Percentiles rank a stretch among this genome's conserved stretches.
These are phyloP conservation scores for Halocynthia roretzi DNA, from an alignment of 23 tunicate genomes.

Conservation along the genomic window DNA sequence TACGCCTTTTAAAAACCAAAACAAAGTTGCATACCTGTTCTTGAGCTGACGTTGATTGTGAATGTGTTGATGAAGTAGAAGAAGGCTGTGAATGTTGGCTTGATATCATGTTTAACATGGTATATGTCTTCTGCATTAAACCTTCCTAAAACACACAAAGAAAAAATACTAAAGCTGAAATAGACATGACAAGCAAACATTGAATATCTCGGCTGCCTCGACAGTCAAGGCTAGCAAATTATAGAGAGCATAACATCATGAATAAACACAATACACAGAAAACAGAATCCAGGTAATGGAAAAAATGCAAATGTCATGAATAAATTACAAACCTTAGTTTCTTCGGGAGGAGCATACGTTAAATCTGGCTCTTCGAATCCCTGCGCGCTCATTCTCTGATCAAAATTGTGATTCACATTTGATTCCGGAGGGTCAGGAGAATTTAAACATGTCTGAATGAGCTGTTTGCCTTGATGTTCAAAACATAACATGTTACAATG, in stretches of 20 bases:
- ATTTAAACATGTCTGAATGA: slow-evolving; percentile 95
- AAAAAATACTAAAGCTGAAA: not conserved
- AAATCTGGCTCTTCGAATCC: slow-evolving; percentile 90
- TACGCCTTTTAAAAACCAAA: too few relatives aligned
- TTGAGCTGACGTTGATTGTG: not conserved
- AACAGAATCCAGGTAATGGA: too few relatives aligned
- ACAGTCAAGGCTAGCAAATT: not conserved
- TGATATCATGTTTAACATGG: slow-evolving; percentile 47
- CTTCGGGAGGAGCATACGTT: slow-evolving; percentile 67
- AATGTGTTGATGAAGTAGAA: slow-evolving; percentile 26
- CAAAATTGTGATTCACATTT: slow-evolving; percentile 21
- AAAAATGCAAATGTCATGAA: not conserved
- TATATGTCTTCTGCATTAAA: slow-evolving; percentile 56
- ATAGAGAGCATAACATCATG: too few relatives aligned
- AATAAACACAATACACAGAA: too few relatives aligned
- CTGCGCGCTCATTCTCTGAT: slow-evolving; percentile 95
- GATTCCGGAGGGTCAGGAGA: slow-evolving; percentile 71
- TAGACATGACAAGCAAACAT: not conserved
- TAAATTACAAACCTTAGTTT: slow-evolving; percentile 46
- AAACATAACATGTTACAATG: not conserved
- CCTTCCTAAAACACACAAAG: slow-evolving; percentile 27
- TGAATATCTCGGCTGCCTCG: not conserved
- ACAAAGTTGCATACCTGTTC: not conserved
- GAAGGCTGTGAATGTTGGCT: slow-evolving; percentile 30
- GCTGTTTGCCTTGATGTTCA: slow-evolving; percentile 60